Percentiles rank a stretch among this genome's conserved stretches.
These are phyloP conservation scores for Musca vetustissima DNA, from an alignment of 1,140 invertebrate species.

Conservation along the genomic window DNA sequence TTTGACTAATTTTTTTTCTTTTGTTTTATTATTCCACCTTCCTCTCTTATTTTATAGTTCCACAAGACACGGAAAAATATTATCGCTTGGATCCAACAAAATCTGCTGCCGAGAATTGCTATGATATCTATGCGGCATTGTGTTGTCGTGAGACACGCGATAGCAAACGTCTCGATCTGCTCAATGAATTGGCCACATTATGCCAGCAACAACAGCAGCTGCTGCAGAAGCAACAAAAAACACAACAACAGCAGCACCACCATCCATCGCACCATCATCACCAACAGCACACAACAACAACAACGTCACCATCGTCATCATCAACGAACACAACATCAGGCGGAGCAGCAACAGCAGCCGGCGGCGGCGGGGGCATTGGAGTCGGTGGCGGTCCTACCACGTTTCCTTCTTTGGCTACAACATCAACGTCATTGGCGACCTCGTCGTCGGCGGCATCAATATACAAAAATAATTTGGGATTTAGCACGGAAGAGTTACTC, in stretches of 20 bases:
- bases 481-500: constrained; percentile 75
- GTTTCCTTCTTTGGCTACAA: constrained; percentile 45
- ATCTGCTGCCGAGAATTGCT: constrained; percentile 49
- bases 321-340: background rate
- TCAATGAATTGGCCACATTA: constrained; percentile 50
- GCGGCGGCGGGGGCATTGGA: background rate
- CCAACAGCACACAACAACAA: constrained; percentile 1
- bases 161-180: constrained; percentile 48
- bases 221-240: background rate
- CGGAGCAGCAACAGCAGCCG: background rate
- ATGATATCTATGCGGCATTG: constrained; percentile 48
- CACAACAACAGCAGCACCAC: background rate
- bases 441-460: constrained; percentile 21
- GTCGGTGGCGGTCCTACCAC: constrained; percentile 57
- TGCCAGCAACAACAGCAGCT: constrained; percentile 32
- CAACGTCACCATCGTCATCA: background rate
- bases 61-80: constrained; percentile 50
- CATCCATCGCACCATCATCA: background rate
- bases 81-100: constrained; percentile 49
- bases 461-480: constrained; percentile 62
- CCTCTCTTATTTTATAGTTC: constrained; percentile 36
- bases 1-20: background rate
- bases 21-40: background rate
- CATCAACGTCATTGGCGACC: constrained; percentile 21
- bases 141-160: constrained; percentile 48